Percentiles rank a stretch among this genome's conserved stretches.
Conservation (phyloP, 2,113 vertebrate species). For the Burhinus oedicnemus region DNA sequence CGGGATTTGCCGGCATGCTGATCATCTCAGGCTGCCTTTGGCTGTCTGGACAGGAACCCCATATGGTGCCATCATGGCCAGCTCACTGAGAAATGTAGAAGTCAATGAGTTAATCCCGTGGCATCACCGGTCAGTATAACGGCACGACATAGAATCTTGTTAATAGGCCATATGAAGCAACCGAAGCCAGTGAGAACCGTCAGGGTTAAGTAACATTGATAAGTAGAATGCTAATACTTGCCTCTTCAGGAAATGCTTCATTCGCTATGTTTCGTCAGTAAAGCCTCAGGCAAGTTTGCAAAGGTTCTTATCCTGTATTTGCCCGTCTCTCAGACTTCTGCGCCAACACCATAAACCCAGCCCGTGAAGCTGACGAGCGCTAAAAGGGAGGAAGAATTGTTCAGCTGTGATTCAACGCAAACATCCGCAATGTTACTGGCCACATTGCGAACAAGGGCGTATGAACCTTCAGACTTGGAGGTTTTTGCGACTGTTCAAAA, state of each 20-base stretch:
- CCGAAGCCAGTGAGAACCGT: accelerated
- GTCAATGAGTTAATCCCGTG: not conserved
- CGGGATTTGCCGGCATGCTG: not conserved
- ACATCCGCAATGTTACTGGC: not conserved
- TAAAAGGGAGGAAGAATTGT: not conserved
- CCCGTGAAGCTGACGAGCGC: accelerated
- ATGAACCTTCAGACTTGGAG: not conserved
- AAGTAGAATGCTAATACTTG: not conserved
- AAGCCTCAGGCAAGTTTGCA: not conserved
- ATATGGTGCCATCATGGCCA: not conserved
- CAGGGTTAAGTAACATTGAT: not conserved
- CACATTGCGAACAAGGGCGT: not conserved
- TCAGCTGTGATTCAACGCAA: not conserved
- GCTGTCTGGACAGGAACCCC: not conserved
- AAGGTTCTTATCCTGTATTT: not conserved
- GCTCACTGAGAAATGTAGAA: not conserved
- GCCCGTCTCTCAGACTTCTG: not conserved
- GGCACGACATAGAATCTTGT: not conserved
- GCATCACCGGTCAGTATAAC: not conserved
- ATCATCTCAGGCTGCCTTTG: not conserved
- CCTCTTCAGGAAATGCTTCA: not conserved
- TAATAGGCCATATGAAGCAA: not conserved
- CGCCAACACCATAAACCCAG: not conserved
- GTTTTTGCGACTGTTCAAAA: not conserved
- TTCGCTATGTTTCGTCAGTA: not conserved